Evolutionary conservation across 92 coral and sea anemone genomes (phyloP).

Genomic region (Zoanthus gigantus): DNA sequence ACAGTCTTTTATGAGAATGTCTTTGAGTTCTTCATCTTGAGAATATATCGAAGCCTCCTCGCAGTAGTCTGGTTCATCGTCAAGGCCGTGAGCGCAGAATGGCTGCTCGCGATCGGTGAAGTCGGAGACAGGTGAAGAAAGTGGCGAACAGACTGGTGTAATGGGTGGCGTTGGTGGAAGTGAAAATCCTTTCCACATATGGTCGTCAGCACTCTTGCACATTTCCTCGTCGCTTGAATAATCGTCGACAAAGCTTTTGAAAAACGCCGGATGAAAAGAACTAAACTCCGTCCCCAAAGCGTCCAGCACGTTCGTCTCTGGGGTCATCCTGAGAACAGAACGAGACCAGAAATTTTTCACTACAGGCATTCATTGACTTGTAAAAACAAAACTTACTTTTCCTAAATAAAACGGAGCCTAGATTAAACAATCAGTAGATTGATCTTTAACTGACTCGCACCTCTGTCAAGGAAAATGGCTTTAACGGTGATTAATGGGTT

Average conservation of each 20-base stretch:
- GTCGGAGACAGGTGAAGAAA: constrained; percentile 71
- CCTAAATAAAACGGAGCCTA: constrained; percentile 31
- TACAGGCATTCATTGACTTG: constrained; percentile 48
- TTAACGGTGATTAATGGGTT: constrained; percentile 1
- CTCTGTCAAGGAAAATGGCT: constrained; percentile 33
- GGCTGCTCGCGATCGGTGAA: constrained; percentile 78
- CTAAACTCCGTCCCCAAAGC: constrained; percentile 77
- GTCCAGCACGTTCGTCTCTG: constrained; percentile 53
- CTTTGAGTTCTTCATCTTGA: constrained; percentile 87
- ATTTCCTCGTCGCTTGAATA: constrained; percentile 72
- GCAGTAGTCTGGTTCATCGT: constrained; percentile 63
- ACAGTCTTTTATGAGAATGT: constrained; percentile 97
- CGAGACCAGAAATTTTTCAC: constrained; percentile 17
- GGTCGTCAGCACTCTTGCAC: constrained; percentile 68
- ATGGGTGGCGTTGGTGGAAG: constrained; percentile 92
- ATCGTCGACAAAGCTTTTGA: constrained; percentile 84
- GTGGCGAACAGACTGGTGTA: constrained; percentile 85
- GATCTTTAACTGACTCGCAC: constrained; percentile 34
- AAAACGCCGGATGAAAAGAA: constrained; percentile 76
- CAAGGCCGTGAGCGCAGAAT: constrained; percentile 76
- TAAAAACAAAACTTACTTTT: constrained; percentile 42
- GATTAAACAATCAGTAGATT: constrained; percentile 21
- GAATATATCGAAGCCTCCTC: constrained; percentile 87
- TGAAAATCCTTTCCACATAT: constrained; percentile 71
- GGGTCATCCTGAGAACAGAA: constrained; percentile 44